These are phyloP conservation scores for Tiphia femorata DNA, from an alignment of 2,888 invertebrate species.

Conservation along the genomic window DNA sequence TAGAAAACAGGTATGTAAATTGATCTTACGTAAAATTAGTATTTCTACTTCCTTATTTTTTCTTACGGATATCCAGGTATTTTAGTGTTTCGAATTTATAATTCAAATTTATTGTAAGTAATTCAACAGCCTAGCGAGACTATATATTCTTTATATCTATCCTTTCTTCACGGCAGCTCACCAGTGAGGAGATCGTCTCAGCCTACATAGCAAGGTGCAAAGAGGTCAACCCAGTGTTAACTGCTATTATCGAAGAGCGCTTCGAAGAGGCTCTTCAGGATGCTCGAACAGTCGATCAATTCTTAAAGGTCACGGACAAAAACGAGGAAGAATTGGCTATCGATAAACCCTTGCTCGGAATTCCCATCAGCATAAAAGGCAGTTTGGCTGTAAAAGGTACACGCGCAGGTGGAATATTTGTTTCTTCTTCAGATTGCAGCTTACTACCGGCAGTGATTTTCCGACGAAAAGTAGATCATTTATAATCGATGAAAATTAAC, in stretches of 20 bases:
- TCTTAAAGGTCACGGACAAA: constrained; percentile 42
- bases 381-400: constrained; percentile 81
- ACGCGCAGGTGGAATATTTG: no score
- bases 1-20: constrained; percentile 76
- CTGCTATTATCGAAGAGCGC: constrained; percentile 78
- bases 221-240: constrained; percentile 77
- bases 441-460: no score
- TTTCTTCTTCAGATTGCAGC: no score
- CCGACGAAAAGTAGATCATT: no score
- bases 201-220: constrained; percentile 77
- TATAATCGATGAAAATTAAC: no score
- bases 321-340: constrained; percentile 67
- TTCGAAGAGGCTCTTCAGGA: constrained; percentile 76
- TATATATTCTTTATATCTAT: not conserved
- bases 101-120: not conserved
- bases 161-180: constrained; percentile 69
- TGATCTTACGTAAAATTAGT: not conserved
- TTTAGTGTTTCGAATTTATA: not conserved
- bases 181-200: constrained; percentile 73
- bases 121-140: not conserved
- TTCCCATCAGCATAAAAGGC: constrained; percentile 87
- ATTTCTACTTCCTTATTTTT: no score
- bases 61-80: no score
- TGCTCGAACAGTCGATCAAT: constrained; percentile 73
- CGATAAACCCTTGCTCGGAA: constrained; percentile 80